Percentiles rank a stretch among this genome's conserved stretches.
Evolutionary conservation across 2,797 vertebrate species (phyloP).

Genomic region (Varecia variegata): DNA sequence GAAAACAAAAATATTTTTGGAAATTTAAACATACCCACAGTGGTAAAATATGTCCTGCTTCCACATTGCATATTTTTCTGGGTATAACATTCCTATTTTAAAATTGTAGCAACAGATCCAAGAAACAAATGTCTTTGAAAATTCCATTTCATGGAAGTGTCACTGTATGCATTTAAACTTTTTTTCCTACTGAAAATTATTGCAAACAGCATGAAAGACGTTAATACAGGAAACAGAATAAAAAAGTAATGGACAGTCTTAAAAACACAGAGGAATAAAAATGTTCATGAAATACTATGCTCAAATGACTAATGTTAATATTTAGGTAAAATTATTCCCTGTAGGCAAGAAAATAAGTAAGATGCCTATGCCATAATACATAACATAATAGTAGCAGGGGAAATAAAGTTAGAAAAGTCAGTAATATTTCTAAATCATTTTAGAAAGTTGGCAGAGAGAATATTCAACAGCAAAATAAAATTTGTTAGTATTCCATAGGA

Average conservation of each 20-base stretch:
- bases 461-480: neutral
- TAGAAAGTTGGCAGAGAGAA: constrained; percentile 33
- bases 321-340: constrained; percentile 55
- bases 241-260: constrained; percentile 41
- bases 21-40: constrained; percentile 54
- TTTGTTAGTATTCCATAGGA: neutral
- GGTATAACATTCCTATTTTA: constrained; percentile 60
- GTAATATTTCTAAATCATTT: constrained; percentile 33
- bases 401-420: constrained; percentile 24
- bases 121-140: constrained; percentile 64
- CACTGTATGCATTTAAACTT: constrained; percentile 29
- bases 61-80: constrained; percentile 55
- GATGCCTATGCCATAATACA: neutral
- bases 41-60: constrained; percentile 52
- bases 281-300: constrained; percentile 40
- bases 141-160: constrained; percentile 46
- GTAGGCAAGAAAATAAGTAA: constrained; percentile 39
- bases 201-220: constrained; percentile 55
- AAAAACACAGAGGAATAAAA: constrained; percentile 36
- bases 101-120: constrained; percentile 56
- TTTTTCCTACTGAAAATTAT: constrained; percentile 57
- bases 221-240: constrained; percentile 30
- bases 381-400: neutral
- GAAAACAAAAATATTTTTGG: constrained; percentile 61
- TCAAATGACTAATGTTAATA: constrained; percentile 52